Evolutionary conservation across 2,113 vertebrate genomes (phyloP).

Genomic region (Rattus rattus): DNA sequence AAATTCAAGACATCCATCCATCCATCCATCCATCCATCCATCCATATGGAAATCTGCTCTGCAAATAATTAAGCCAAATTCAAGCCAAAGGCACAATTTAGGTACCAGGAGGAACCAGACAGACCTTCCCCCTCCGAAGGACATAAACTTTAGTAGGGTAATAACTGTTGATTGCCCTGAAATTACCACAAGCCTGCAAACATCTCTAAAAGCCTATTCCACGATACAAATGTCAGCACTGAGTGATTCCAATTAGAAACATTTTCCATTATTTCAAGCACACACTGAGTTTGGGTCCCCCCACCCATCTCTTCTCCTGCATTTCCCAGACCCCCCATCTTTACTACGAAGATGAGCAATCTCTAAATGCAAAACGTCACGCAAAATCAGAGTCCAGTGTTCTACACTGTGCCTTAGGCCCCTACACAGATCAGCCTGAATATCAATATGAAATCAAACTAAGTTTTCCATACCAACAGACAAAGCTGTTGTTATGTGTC

Average conservation of each 20-base stretch:
- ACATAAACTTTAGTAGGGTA: neutral
- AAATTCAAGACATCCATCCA: conserved; percentile 33
- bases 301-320: neutral
- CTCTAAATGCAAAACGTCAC: neutral
- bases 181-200: neutral
- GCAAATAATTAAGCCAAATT: neutral
- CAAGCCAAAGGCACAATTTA: neutral
- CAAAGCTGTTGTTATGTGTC: neutral
- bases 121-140: neutral
- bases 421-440: neutral
- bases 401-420: neutral
- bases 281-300: neutral
- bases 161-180: neutral
- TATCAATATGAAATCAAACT: neutral
- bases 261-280: conserved; percentile 30
- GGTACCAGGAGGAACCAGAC: neutral
- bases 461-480: neutral
- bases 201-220: neutral
- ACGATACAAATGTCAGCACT: neutral
- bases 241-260: neutral
- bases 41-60: neutral
- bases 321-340: neutral
- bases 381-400: neutral
- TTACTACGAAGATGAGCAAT: neutral
- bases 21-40: conserved; percentile 55